Evolutionary conservation across 2,797 vertebrate species (phyloP), one percentile per base, ranked within the genome.

Genomic region (Syncerus caffer): DNA sequence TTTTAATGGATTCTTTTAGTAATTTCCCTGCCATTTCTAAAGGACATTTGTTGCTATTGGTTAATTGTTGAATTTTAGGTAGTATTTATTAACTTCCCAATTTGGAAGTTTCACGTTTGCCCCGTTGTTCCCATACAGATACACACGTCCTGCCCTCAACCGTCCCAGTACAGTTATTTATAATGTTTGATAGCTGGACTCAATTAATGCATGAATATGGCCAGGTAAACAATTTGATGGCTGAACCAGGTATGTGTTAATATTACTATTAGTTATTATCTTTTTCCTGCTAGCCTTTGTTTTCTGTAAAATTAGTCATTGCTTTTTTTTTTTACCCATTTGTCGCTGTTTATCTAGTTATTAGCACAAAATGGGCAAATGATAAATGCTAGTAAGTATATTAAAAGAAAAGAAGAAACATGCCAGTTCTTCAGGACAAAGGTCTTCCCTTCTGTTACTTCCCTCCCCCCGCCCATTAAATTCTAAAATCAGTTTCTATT

Each of bases 291-390:
- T 38, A 42, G 71, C 12, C 78, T 89, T 89, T 60, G 17, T 82
- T 92, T 71, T 67, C 42, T 58, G 51, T 93, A 67, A 95, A 42
- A 23, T 92, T 62, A 51, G 23, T 11, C 60, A 71, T 10, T 64
- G 53, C 78, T 60, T 90, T 11, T 38, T 60, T 87, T 15, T 9
- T 50, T 5, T 50, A 1, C 34, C 50, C 6, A 23, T 17, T 67
- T 83, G 60, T 85, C 42, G 42, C 47, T 64, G 2, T 42, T 31
- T 57, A 62, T 71, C 11, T 62, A 82, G 27, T 50, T 27, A 47
- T n/a, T 71, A 89, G 76, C 21, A 51, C 51, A 85, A 90, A 79
- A 78, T 4, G 27, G 27, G 21, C 16, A 94, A 71, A 42, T 58
- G 25, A 0, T 85, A 76, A 85, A 38, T n/a, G 16, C 50, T n/a